Evolutionary conservation across 2,888 invertebrate species (phyloP), one percentile per base, ranked within the genome.

Genomic region (Catocala fraxini): DNA sequence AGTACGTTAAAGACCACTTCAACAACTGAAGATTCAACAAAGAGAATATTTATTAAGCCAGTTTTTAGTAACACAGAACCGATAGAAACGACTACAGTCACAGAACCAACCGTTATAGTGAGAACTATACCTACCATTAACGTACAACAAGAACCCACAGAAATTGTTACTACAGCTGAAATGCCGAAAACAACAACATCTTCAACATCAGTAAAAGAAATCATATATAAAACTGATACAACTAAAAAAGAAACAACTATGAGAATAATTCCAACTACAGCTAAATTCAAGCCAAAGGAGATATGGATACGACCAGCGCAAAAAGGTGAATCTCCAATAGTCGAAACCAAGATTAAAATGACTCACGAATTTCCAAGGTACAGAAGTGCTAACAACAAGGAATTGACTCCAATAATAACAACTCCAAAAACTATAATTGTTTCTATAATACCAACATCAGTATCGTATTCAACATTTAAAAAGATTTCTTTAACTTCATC

Each of bases 281-380:
- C 80, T 0, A 94, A 93, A 78, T 88, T 89, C 34, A 91, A 92
- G 68, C 90, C 91, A n/a, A 94, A 94, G 79, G 94, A 94, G 77
- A 94, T 94, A 79, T 94, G 94, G 94, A 94, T 94, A 75, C 85
- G 83, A 72, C 94, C 94, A 48, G 89, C 93, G 0, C 92, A 92
- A 84, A 94, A 94, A 92, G 93, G 94, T 92, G 93, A 94, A 88
- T 82, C 83, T 49, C 34, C 77, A 39, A 67, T 67, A 59, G 71
- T 82, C 66, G 90, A 92, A 73, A 83, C 82, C 56, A 93, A 92
- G 79, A 64, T 78, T 45, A 88, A 86, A 83, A 70, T 73, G 52
- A 83, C 73, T 68, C 82, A 89, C 51, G 86, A 89, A 41, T 77
- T 85, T 65, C 71, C 79, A 43, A 89, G 84, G 73, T 70, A 81